Evolutionary conservation across 2,113 vertebrate species (phyloP).

Genomic region (Brachyhypopomus occidentalis): DNA sequence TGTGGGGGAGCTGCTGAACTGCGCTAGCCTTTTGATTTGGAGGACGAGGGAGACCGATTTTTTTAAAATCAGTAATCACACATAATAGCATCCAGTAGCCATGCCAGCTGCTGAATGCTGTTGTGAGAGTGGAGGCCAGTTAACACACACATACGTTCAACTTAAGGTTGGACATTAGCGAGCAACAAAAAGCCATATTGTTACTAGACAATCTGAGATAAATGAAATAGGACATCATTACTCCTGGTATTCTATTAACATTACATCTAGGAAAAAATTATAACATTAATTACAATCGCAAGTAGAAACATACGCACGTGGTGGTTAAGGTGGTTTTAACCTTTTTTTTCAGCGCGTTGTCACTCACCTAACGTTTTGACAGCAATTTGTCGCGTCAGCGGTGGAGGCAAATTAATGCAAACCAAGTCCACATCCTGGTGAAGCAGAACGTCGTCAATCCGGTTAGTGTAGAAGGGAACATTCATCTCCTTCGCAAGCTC

Average conservation of each 20-base stretch:
- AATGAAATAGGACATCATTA: background rate
- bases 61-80: background rate
- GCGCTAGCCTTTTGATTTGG: background rate
- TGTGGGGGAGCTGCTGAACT: background rate
- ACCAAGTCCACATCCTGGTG: slow-evolving; percentile 97
- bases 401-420: slow-evolving; percentile 96
- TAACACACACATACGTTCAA: background rate
- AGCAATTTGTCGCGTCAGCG: slow-evolving; percentile 93
- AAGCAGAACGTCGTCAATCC: slow-evolving; percentile 96
- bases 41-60: background rate
- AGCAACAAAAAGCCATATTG: background rate
- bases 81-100: background rate
- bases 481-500: slow-evolving; percentile 97
- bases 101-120: slow-evolving; percentile 25
- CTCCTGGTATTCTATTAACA: background rate
- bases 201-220: background rate
- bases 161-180: background rate
- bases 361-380: slow-evolving; percentile 95
- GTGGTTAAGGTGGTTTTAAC: background rate
- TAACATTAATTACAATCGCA: too few species aligned
- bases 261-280: background rate
- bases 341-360: background rate
- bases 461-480: slow-evolving; percentile 95
- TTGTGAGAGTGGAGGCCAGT: background rate
- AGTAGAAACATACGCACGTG: too few species aligned